Evolutionary conservation across 2,888 invertebrate species (phyloP).

Genomic region (Diarsia rubi): DNA sequence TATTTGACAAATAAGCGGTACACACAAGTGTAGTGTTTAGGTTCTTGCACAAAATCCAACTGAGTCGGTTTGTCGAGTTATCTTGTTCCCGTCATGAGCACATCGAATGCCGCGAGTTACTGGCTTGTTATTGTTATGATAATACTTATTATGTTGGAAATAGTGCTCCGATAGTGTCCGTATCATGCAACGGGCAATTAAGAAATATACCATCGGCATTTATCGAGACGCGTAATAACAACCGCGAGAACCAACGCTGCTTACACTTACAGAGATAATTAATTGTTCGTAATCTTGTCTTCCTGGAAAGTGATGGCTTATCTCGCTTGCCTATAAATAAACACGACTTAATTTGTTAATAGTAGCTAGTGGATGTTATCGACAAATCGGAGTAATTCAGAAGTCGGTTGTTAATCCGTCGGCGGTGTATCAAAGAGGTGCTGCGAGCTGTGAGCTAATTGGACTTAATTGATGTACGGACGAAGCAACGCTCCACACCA

Average conservation of each 20-base stretch:
- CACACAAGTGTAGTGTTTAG: constrained; percentile 55
- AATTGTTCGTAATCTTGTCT: constrained; percentile 68
- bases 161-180: constrained; percentile 86
- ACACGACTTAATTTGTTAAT: constrained; percentile 54
- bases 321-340: constrained; percentile 59
- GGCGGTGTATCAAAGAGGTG: constrained; percentile 81
- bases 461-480: constrained; percentile 82
- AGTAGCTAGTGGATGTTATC: constrained; percentile 51
- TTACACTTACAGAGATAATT: constrained; percentile 68
- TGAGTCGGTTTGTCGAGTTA: constrained; percentile 75
- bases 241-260: constrained; percentile 74
- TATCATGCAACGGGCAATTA: constrained; percentile 89
- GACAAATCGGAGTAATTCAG: constrained; percentile 70
- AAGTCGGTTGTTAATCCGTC: constrained; percentile 69
- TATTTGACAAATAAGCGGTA: constrained; percentile 18
- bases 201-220: constrained; percentile 84
- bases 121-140: constrained; percentile 89
- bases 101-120: constrained; percentile 81
- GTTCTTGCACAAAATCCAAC: constrained; percentile 72
- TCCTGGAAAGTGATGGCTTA: constrained; percentile 77
- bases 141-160: constrained; percentile 90
- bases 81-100: constrained; percentile 77
- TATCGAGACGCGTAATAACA: constrained; percentile 77
- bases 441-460: constrained; percentile 79
- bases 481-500: constrained; percentile 76